Evolutionary conservation across 2,888 invertebrate genomes (phyloP).

Genomic region (Deilephila porcellus): DNA sequence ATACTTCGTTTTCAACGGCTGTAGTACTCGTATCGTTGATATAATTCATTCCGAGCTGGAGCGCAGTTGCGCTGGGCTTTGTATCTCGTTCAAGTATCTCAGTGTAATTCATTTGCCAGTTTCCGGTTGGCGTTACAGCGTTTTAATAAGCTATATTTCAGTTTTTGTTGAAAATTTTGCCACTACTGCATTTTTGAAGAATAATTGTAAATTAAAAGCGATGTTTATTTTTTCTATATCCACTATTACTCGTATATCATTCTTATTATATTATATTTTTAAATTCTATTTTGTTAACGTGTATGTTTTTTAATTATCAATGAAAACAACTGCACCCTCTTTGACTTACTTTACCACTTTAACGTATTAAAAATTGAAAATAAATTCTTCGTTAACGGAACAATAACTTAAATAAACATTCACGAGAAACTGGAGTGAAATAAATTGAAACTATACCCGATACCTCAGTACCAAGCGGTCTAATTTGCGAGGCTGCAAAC

Average conservation of each 20-base stretch:
- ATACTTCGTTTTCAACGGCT: background rate
- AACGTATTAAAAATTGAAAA: no score
- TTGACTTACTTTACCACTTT: no score
- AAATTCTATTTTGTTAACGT: no score
- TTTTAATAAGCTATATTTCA: background rate
- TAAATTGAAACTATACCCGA: background rate
- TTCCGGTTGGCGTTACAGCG: background rate
- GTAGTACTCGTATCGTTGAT: background rate
- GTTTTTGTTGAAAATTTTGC: background rate
- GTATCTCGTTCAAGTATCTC: background rate
- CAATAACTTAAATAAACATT: no score
- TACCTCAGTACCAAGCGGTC: background rate
- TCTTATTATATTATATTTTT: no score
- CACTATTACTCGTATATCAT: no score
- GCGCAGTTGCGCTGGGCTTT: background rate
- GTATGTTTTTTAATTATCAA: no score
- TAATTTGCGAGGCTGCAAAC: conserved; percentile 28
- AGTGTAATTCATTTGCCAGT: background rate
- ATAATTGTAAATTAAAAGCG: no score
- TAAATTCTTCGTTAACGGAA: no score
- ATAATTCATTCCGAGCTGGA: conserved; percentile 12
- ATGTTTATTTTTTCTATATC: no score
- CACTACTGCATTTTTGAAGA: background rate
- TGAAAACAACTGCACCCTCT: no score
- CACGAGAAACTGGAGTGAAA: background rate